Evolutionary conservation across 2,797 vertebrate species (phyloP), one percentile per base, ranked within the genome.

Genomic region (Urophycis tenuis): DNA sequence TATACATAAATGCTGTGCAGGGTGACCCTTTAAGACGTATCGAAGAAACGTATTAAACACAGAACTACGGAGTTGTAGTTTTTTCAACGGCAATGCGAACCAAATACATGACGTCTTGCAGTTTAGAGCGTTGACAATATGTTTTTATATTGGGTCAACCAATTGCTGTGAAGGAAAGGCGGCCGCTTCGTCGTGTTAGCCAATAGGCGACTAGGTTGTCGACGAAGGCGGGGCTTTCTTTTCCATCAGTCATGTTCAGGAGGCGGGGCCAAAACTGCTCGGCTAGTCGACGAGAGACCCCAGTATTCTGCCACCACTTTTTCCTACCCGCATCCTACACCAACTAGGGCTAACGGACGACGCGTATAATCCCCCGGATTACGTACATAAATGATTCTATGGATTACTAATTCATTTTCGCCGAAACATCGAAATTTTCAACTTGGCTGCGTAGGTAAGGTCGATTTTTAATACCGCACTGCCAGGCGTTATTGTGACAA

Each of bases 391-490:
- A 92, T 91, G 90, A 79, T 78, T 85, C 85, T 86, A 91, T 91
- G 92, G 92, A 92, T 91, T 91, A 90, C 85, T 88, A 78, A 87
- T 82, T 81, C 87, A 79, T 84, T 88, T 91, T 83, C 85, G 78
- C 90, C 89, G 87, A 91, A 87, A 79, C 87, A 41, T 80, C 79
- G 80, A 81, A 75, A 88, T 91, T 89, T 83, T 90, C 87, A 91
- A 90, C 86, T 90, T 89, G 89, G 87, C 89, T 84, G 86, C 84
- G 77, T 80, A 81, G 89, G 92, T 92, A 88, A 92, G 90, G 49
- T 77, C 81, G 85, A 33, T 60, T 75, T 81, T 90, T 91, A 87
- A 82, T 85, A 85, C 85, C 74, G 31, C 69, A 72, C 22, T 87
- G 77, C 34, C 77, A 80, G 67, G 87, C 73, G 87, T 79, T 90